phyloP scores from a whole-genome alignment of 1,140 invertebrate species.

The Panagrolaimus sp. region DNA sequence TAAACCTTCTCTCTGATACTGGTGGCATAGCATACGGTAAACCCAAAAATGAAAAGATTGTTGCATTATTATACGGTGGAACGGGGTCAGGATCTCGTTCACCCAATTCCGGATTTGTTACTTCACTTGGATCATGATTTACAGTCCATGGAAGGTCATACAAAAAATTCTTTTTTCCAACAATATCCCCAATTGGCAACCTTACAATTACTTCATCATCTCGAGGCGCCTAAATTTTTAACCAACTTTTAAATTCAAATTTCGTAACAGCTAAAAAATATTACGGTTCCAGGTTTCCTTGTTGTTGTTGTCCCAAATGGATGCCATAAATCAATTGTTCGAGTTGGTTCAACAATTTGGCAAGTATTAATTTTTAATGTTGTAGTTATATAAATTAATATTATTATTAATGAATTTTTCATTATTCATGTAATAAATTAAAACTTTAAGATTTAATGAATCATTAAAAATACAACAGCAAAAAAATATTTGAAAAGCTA shows the following conservation, averaged over 20 bases:
- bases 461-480: too few species aligned
- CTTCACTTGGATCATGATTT: constrained; percentile 52
- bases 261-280: too few species aligned
- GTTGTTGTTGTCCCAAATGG: constrained; percentile 51
- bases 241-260: neutral
- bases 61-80: constrained; percentile 47
- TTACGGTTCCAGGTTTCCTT: neutral
- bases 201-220: constrained; percentile 43
- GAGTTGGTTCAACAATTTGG: constrained; percentile 30
- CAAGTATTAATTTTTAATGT: too few species aligned
- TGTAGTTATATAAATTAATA: too few species aligned
- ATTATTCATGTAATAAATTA: too few species aligned
- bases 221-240: neutral
- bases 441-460: too few species aligned
- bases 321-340: constrained; percentile 51
- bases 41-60: constrained; percentile 65
- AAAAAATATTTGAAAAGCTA: too few species aligned
- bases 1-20: constrained; percentile 67
- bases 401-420: too few species aligned
- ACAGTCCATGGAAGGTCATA: constrained; percentile 50
- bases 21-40: constrained; percentile 72
- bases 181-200: constrained; percentile 37
- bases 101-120: constrained; percentile 28
- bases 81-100: constrained; percentile 48
- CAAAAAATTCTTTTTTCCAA: constrained; percentile 43